These are phyloP conservation scores for Ochropleura plecta DNA, from an alignment of 2,888 invertebrate genomes.

Conservation along the genomic window DNA sequence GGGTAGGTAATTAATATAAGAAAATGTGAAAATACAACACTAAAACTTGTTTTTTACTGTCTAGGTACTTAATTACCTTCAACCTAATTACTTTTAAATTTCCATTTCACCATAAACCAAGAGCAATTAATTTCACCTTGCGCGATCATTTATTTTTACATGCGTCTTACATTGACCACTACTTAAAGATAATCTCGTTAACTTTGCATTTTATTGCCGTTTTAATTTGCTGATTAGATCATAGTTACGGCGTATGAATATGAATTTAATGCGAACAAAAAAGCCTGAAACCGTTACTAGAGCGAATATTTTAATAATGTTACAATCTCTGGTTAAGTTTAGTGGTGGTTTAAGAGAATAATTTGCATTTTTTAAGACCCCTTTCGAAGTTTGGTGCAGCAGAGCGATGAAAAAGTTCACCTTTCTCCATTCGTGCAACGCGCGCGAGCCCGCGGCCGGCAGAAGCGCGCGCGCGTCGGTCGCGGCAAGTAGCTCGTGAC, in stretches of 20 bases:
- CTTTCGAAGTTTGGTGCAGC: slow-evolving; percentile 61
- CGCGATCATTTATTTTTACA: slow-evolving; percentile 37
- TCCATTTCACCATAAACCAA: slow-evolving; percentile 29
- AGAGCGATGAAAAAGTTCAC: slow-evolving; percentile 61
- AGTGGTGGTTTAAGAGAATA: slow-evolving; percentile 35
- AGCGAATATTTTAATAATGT: slow-evolving; percentile 40
- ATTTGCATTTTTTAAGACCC: slow-evolving; percentile 54
- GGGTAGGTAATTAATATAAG: not conserved
- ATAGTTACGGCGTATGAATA: slow-evolving; percentile 60
- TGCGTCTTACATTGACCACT: slow-evolving; percentile 14
- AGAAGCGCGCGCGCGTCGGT: slow-evolving; percentile 56
- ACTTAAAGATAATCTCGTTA: slow-evolving; percentile 57
- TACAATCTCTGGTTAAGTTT: slow-evolving; percentile 46
- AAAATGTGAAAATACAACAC: not conserved
- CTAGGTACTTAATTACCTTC: slow-evolving; percentile 1
- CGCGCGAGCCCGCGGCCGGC: slow-evolving; percentile 44
- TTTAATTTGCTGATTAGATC: slow-evolving; percentile 66
- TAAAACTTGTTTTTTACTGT: slow-evolving; percentile 11
- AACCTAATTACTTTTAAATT: slow-evolving; percentile 19
- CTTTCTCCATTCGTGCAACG: slow-evolving; percentile 60
- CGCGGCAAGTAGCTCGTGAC: slow-evolving; percentile 36
- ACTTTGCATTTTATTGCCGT: slow-evolving; percentile 58
- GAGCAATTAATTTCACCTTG: slow-evolving; percentile 38
- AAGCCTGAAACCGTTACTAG: slow-evolving; percentile 50
- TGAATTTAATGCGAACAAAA: slow-evolving; percentile 52